phyloP scores from a whole-genome alignment of 2,113 vertebrate genomes.

The Nicator chloris region DNA sequence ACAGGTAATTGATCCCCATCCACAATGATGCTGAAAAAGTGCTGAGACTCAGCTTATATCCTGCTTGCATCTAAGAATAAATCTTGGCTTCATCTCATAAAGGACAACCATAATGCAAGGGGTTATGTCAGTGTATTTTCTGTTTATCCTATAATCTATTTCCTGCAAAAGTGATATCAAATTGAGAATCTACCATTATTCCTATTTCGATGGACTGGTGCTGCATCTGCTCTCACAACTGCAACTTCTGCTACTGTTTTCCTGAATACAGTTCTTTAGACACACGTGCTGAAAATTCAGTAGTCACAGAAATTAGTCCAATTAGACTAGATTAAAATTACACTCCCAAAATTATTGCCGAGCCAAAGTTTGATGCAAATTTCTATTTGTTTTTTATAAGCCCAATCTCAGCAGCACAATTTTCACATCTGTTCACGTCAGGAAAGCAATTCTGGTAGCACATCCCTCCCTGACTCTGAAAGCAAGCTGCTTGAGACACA shows the following conservation, averaged over 20 bases:
- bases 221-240: constrained; percentile 4
- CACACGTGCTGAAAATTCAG: not conserved
- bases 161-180: not conserved
- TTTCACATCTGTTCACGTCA: not conserved
- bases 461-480: not conserved
- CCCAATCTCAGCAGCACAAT: not conserved
- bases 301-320: constrained; percentile 3
- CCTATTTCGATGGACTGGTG: not conserved
- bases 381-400: not conserved
- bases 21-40: not conserved
- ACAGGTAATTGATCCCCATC: not conserved
- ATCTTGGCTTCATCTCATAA: not conserved
- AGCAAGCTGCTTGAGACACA: not conserved
- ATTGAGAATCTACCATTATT: not conserved
- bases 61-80: not conserved
- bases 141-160: not conserved
- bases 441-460: not conserved
- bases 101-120: not conserved
- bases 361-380: constrained; percentile 2
- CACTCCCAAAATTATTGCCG: not conserved
- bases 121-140: not conserved
- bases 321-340: constrained; percentile 25
- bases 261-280: not conserved
- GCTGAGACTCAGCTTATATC: not conserved
- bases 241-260: not conserved